Evolutionary conservation across 2,888 invertebrate genomes (phyloP), one percentile per base, ranked within the genome.

Genomic region (Peribatodes rhomboidaria): DNA sequence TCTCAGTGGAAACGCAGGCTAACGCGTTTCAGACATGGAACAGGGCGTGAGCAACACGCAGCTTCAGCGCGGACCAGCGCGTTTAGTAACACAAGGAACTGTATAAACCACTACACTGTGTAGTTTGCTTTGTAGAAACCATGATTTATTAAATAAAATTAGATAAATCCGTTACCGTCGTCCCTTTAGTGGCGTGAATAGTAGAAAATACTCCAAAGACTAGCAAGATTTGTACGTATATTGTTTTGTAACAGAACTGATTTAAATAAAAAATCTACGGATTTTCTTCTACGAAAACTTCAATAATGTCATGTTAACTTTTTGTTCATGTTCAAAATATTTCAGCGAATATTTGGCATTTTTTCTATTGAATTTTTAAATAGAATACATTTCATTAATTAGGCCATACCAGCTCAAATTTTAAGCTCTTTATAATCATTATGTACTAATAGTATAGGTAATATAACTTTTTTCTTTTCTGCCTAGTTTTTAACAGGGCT

Each of bases 201-300:
- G 11, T 41, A 49, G 11, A 37, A 42, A 52, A 63, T 41, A 49
- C 11, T 41, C 41, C 22, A 39, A 56, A 20, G 63, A 64, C 63
- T 64, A 64, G 63, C 42, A n/a, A 63, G 14, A 42, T 58, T 64
- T 64, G 58, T 64, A 64, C 63, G 63, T 64, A 58, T 50, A 18
- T 47, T 14, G 14, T 13, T 31, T 47, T 54, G 41, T 8, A 11
- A 27, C 6, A 37, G n/a, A 62, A 55, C 27, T 35, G 13, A 13
- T 16, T 50, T 47, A 4, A 27, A n/a, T n/a, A 42, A 10, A 27
- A 42, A 49, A 49, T 31, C 31, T 11, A 49, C n/a, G 20, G 13
- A 44, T 27, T 46, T 49, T 47, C 22, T 22, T n/a, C 31, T 31
- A 47, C 35, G 31, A 39, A n/a, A 58, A 14, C 46, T 53, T 35